Conservation (phyloP, 1,140 invertebrate genomes). For the Pollicipes pollicipes region DNA sequence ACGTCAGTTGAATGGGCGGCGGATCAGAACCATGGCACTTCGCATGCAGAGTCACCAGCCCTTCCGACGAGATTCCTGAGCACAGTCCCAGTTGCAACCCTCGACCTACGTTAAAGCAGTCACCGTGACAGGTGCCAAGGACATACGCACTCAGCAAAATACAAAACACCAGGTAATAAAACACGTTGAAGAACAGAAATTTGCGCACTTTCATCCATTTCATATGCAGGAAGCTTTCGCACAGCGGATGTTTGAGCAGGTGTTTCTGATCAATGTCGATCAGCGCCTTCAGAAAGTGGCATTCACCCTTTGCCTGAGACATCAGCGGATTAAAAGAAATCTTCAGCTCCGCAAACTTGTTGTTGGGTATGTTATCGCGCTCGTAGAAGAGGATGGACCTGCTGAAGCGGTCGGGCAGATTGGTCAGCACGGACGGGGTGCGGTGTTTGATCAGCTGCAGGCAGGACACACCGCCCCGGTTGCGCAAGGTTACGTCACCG, state of each 20-base stretch:
- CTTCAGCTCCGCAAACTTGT: neutral
- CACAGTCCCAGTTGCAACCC: neutral
- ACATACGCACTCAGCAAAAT: slow-evolving; percentile 29
- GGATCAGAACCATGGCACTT: no score
- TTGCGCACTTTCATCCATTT: slow-evolving; percentile 70
- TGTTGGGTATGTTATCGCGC: slow-evolving; percentile 9
- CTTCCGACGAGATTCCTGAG: no score
- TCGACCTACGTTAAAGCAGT: neutral
- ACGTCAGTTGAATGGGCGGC: no score
- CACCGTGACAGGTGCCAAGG: neutral
- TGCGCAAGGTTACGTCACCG: slow-evolving; percentile 62
- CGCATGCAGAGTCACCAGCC: no score
- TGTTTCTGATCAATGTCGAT: slow-evolving; percentile 16
- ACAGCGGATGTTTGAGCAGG: slow-evolving; percentile 21
- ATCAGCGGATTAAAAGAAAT: neutral
- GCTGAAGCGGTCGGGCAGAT: slow-evolving; percentile 18
- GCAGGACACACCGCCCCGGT: slow-evolving; percentile 60
- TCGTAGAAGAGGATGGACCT: slow-evolving; percentile 16
- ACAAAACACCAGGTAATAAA: slow-evolving; percentile 61
- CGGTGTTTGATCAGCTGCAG: slow-evolving; percentile 49
- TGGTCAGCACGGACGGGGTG: slow-evolving; percentile 16
- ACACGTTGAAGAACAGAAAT: slow-evolving; percentile 57
- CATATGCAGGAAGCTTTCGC: slow-evolving; percentile 20
- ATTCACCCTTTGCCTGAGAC: neutral
- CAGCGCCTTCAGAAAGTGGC: neutral